phyloP scores from a whole-genome alignment of 2,113 vertebrate species.

The Gymnobelideus leadbeateri region DNA sequence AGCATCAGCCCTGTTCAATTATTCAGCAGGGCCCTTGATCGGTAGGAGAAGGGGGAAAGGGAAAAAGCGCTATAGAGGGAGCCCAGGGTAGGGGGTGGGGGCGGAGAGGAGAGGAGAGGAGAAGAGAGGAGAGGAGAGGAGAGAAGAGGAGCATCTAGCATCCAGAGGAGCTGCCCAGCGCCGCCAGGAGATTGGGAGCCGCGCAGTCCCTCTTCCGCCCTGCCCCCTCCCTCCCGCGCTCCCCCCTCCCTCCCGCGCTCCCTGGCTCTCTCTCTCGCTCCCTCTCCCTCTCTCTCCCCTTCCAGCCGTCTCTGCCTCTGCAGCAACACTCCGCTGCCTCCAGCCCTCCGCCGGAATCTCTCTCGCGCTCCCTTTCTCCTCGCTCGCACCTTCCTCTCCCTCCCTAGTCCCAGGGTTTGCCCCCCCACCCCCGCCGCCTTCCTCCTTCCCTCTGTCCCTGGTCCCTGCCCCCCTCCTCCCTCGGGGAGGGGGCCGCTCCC shows the following conservation, averaged over 20 bases:
- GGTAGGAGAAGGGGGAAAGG: neutral
- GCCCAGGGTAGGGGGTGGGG: no score
- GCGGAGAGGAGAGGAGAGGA: neutral
- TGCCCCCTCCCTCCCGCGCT: slow-evolving; percentile 44
- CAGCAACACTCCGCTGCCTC: slow-evolving; percentile 79
- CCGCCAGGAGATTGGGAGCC: slow-evolving; percentile 75
- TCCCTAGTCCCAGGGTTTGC: neutral
- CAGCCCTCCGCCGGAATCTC: slow-evolving; percentile 72
- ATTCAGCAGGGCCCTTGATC: slow-evolving; percentile 74
- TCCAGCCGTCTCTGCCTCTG: slow-evolving; percentile 73
- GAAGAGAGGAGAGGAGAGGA: slow-evolving; percentile 62
- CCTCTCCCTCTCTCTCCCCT: slow-evolving; percentile 53
- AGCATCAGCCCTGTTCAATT: slow-evolving; percentile 73
- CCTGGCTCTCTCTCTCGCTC: neutral
- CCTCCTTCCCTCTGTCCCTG: neutral
- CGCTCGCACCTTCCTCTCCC: slow-evolving; percentile 57
- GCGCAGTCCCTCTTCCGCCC: slow-evolving; percentile 70
- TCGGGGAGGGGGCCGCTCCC: no score
- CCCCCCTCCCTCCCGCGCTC: neutral
- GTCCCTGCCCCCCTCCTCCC: no score
- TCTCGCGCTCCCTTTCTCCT: slow-evolving; percentile 70
- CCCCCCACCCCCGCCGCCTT: no score
- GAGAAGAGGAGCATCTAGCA: slow-evolving; percentile 67
- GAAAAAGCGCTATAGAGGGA: neutral
- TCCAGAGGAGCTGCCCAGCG: slow-evolving; percentile 77